Conservation (phyloP, 2,888 invertebrate species). For the Glaucopsyche alexis region DNA sequence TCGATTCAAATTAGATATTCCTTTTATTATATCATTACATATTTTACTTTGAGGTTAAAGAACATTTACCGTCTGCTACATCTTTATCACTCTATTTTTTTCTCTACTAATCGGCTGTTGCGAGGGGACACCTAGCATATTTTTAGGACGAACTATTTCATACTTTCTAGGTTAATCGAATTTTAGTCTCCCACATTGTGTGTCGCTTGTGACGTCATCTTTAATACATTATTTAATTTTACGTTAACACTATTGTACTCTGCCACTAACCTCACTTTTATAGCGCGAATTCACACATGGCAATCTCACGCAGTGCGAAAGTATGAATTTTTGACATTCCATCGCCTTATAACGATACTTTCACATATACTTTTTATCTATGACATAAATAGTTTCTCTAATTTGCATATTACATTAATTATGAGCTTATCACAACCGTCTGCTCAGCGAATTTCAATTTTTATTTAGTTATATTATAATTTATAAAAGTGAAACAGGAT, state of each 20-base stretch:
- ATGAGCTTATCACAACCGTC: not conserved
- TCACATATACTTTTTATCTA: not conserved
- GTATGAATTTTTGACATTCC: conserved; percentile 16
- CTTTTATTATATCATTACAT: not conserved
- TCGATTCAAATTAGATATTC: not conserved
- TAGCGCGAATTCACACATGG: conserved; percentile 20
- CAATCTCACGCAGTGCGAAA: conserved; percentile 19
- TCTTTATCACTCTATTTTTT: not conserved
- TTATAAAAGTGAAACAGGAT: too few species aligned
- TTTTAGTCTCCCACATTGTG: conserved; percentile 9
- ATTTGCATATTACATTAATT: conserved; percentile 14
- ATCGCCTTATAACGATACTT: conserved; percentile 10
- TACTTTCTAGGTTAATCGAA: conserved; percentile 16
- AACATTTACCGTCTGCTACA: not conserved
- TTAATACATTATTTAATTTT: not conserved
- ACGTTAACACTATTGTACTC: not conserved
- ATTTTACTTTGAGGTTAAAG: not conserved
- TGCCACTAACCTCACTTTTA: conserved; percentile 13
- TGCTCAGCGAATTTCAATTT: conserved; percentile 3
- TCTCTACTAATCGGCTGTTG: conserved; percentile 12
- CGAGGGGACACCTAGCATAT: conserved; percentile 7
- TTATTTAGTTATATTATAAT: too few species aligned
- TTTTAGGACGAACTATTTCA: not conserved
- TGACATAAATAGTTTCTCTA: conserved; percentile 7
- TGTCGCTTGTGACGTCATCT: conserved; percentile 6